Conservation (phyloP, 2,888 invertebrate species). For the Carterocephalus palaemon region DNA sequence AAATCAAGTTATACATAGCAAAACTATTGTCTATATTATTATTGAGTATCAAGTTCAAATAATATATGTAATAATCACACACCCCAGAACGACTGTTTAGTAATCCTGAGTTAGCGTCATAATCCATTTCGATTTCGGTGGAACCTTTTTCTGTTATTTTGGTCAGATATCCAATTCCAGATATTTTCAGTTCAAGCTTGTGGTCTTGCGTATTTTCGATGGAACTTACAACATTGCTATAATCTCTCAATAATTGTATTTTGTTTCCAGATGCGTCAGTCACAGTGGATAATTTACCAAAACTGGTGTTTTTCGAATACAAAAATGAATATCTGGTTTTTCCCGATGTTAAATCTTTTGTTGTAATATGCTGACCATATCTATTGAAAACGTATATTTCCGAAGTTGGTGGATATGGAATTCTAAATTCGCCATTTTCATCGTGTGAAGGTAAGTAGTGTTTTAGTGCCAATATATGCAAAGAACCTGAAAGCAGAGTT, state of each 20-base stretch:
- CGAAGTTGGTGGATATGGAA: slow-evolving; percentile 94
- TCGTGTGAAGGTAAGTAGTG: slow-evolving; percentile 93
- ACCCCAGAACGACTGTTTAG: slow-evolving; percentile 90
- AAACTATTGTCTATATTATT: slow-evolving; percentile 1
- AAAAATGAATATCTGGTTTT: slow-evolving; percentile 96
- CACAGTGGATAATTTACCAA: slow-evolving; percentile 95
- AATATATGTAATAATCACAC: slow-evolving; percentile 46
- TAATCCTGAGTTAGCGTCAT: slow-evolving; percentile 92
- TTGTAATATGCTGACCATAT: slow-evolving; percentile 97
- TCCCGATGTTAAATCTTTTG: slow-evolving; percentile 96
- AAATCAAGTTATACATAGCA: slow-evolving; percentile 8
- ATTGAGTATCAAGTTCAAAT: slow-evolving; percentile 4
- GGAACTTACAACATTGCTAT: slow-evolving; percentile 94
- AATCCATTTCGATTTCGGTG: slow-evolving; percentile 92
- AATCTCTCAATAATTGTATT: slow-evolving; percentile 94
- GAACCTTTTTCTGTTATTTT: slow-evolving; percentile 93
- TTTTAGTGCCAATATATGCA: slow-evolving; percentile 90
- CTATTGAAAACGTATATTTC: slow-evolving; percentile 96
- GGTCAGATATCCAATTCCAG: slow-evolving; percentile 93
- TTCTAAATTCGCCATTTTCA: slow-evolving; percentile 93
- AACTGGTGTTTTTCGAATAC: slow-evolving; percentile 97
- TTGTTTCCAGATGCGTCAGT: slow-evolving; percentile 96
- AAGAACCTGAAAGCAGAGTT: slow-evolving; percentile 76
- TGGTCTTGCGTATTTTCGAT: slow-evolving; percentile 97
- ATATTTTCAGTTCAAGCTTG: slow-evolving; percentile 94